A percentile compares a stretch with the other conserved stretches of the same genome.
phyloP scores from a whole-genome alignment of 2,888 invertebrate species.

The Campoplex capitator region DNA sequence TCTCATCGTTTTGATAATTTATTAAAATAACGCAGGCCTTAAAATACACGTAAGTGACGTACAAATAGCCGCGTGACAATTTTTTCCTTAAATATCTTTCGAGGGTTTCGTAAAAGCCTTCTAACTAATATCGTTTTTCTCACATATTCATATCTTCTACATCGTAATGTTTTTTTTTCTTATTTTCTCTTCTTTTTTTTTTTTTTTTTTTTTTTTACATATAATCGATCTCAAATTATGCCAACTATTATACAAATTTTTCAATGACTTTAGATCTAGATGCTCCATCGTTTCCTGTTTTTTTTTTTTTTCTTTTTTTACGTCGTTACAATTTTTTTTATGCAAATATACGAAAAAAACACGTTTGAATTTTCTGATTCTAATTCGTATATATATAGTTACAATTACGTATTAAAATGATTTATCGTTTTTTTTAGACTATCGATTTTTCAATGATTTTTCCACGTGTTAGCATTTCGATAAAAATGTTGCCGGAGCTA shows the following conservation, averaged over 20 bases:
- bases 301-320: constrained; percentile 4
- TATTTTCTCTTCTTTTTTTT: neutral
- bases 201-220: neutral
- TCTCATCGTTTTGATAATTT: constrained; percentile 22
- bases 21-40: constrained; percentile 7
- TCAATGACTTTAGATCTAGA: constrained; percentile 34
- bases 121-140: neutral
- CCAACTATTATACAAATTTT: constrained; percentile 24
- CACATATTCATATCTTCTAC: constrained; percentile 9
- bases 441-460: neutral
- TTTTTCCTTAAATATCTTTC: neutral
- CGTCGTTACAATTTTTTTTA: constrained; percentile 4
- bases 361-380: neutral
- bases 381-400: neutral
- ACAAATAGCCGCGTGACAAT: constrained; percentile 3
- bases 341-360: neutral
- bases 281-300: constrained; percentile 21
- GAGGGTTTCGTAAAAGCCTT: neutral
- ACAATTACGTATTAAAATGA: constrained; percentile 10
- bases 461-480: neutral
- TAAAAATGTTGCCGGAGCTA: neutral
- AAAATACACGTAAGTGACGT: neutral
- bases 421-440: neutral
- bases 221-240: constrained; percentile 24
- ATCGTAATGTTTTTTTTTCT: constrained; percentile 11